phyloP scores from a whole-genome alignment of 2,113 vertebrate species.

The Eretmochelys imbricata region DNA sequence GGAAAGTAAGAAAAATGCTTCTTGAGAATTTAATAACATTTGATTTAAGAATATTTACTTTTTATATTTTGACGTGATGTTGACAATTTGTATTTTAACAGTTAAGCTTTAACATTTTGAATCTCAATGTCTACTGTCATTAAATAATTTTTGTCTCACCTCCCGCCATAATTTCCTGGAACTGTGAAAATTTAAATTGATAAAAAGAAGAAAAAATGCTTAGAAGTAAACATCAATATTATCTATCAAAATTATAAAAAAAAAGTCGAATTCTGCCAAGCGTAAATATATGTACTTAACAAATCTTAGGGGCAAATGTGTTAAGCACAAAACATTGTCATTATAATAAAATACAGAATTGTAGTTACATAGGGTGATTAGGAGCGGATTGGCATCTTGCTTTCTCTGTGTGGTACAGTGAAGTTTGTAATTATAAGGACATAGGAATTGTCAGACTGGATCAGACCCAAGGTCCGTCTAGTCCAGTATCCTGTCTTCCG shows the following conservation, averaged over 20 bases:
- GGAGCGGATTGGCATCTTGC: conserved; percentile 30
- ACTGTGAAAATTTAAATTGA: neutral
- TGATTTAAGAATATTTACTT: neutral
- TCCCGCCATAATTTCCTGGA: neutral
- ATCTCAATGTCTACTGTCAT: neutral
- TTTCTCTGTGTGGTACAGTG: conserved; percentile 41
- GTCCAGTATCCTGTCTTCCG: conserved; percentile 30
- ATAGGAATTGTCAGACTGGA: conserved; percentile 21
- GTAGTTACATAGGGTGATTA: neutral
- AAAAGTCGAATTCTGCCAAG: neutral
- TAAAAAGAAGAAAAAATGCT: neutral
- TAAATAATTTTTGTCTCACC: neutral
- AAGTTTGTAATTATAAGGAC: conserved; percentile 52
- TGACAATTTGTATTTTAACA: neutral
- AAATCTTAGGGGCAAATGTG: neutral
- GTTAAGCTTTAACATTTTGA: neutral
- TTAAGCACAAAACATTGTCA: neutral
- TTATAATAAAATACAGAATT: neutral
- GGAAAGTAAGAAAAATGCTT: neutral
- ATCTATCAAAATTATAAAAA: neutral
- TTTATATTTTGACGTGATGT: neutral
- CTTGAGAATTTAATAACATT: neutral
- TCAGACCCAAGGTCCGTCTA: conserved; percentile 36
- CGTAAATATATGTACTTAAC: neutral
- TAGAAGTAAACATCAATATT: neutral